Conservation (phyloP, 1,140 invertebrate genomes). For the Conus ventricosus region DNA sequence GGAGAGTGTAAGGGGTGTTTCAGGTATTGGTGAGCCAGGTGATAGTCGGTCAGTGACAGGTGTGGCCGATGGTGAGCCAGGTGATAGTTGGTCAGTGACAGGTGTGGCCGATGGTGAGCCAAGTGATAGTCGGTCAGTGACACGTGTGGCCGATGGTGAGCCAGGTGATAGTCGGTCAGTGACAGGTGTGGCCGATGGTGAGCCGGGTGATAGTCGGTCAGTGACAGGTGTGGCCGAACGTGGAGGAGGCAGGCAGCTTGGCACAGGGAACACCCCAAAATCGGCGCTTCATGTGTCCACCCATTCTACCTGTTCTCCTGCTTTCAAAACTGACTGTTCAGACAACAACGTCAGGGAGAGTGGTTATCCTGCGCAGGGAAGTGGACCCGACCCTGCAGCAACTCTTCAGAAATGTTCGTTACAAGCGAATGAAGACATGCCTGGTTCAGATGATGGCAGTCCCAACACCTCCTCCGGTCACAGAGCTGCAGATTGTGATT, state of each 20-base stretch:
- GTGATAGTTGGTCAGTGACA: no score
- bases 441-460: neutral
- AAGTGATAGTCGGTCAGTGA: no score
- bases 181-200: no score
- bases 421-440: neutral
- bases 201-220: no score
- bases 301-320: no score
- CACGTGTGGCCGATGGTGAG: no score
- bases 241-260: neutral
- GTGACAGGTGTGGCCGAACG: no score
- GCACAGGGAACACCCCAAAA: neutral
- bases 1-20: neutral
- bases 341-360: neutral
- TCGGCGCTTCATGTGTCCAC: neutral
- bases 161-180: no score
- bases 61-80: no score
- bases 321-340: neutral
- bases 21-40: neutral
- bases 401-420: neutral
- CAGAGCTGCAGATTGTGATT: neutral
- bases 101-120: no score
- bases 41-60: no score
- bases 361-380: neutral
- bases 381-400: neutral
- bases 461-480: neutral